These are phyloP conservation scores for Atethmia centrago DNA, from an alignment of 2,888 invertebrate genomes.

Conservation along the genomic window DNA sequence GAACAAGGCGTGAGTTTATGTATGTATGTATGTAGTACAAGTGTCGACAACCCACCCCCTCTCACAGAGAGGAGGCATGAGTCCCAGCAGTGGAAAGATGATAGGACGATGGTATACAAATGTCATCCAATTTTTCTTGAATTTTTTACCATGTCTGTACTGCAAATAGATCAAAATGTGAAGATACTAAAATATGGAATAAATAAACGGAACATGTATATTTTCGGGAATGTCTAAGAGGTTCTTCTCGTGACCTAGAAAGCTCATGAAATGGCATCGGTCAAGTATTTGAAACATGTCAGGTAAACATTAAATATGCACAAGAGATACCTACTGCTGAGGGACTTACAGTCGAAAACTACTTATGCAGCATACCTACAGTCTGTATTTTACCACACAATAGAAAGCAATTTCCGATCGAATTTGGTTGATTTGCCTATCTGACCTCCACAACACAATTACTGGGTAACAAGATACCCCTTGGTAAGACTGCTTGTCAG, in stretches of 20 bases:
- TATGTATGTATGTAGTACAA: too few relatives aligned
- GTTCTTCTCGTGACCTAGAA: background rate
- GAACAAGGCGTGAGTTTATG: too few relatives aligned
- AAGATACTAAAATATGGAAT: background rate
- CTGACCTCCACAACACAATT: too few relatives aligned
- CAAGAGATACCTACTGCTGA: background rate
- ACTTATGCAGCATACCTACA: too few relatives aligned
- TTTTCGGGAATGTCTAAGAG: background rate
- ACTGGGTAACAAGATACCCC: too few relatives aligned
- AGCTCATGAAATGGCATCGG: conserved; percentile 1
- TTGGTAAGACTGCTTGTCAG: too few relatives aligned
- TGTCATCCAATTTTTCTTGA: background rate
- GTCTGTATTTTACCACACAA: too few relatives aligned
- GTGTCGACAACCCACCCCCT: background rate
- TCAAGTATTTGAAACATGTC: conserved; percentile 11
- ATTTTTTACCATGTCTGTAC: background rate
- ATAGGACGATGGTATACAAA: background rate
- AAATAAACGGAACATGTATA: background rate
- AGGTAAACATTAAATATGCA: background rate
- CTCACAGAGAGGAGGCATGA: background rate
- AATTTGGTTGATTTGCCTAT: too few relatives aligned
- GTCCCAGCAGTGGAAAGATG: background rate
- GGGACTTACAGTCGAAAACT: background rate
- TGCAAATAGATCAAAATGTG: background rate
- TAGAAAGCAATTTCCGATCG: too few relatives aligned